Base-by-base conservation (phyloP, 2,888 invertebrate genomes). In the Itoplectis maculator region DNA sequence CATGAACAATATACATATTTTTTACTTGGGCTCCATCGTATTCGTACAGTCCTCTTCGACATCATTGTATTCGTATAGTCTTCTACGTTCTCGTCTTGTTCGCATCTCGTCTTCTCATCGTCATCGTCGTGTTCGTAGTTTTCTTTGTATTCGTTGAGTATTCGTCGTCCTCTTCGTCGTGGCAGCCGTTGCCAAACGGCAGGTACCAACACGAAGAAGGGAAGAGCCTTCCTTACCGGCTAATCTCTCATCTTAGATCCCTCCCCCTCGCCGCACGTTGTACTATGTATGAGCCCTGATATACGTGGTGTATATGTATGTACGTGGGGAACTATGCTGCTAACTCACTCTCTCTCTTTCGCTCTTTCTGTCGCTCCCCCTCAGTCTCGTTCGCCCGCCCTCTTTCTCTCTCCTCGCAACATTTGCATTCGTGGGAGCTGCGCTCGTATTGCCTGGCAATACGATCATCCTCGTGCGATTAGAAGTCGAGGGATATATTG, bases 181-280 rank as follows among this genome's bases (percentile, higher is more conserved):
- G 7, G 56, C n/a, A n/a, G 37, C 61, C 9, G 15, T 9, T 13
- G 18, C 9, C 40, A 54, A 35, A 56, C 20, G 42, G 18, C 37
- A 54, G 47, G 47, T n/a, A 56, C 18, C 40, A 42, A n/a, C 11
- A 40, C 9, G 49, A 47, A 74, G 77, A 77, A 65, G 47, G 61
- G 69, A 66, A 72, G 84, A 86, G 80, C 73, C 85, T 88, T 89
- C 88, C 88, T 89, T 90, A 89, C 89, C 85, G 82, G 88, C 88
- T 90, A 90, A 90, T 90, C 90, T 90, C 86, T 89, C 90, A 90
- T 90, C 90, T 90, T 88, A 89, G 88, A 90, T 90, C 88, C 87
- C 72, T 15, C 75, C 74, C 74, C 82, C 77, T 68, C 65, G 9
- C 37, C 59, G 49, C 49, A 35, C 63, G 65, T 80, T 73, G 35